Base-by-base conservation (phyloP, 2,113 vertebrate species). In the Polyodon spathula region DNA sequence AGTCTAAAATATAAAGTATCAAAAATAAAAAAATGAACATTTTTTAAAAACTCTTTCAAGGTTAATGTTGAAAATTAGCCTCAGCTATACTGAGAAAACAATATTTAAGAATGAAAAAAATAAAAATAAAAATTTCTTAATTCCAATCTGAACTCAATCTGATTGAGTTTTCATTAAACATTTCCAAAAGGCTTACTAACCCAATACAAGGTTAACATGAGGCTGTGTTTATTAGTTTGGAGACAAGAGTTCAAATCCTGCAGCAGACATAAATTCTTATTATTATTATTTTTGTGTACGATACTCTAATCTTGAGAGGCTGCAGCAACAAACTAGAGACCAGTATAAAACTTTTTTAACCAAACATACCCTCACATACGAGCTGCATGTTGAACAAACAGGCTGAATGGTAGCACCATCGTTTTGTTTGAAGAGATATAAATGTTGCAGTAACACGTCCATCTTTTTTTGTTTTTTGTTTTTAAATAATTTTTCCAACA, bases 381-480 rank as follows among this genome's bases (percentile, higher is more conserved):
- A 92, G 93, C 81, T 89, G 90, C 78, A 90, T 89, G 90, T 91
- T 84, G n/a, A n/a, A n/a, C n/a, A n/a, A n/a, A n/a, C n/a, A n/a
- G n/a, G 89, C 89, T 88, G 88, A 88, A 87, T 92, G 81, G 85
- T 94, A 95, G 94, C 93, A 95, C 93, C 93, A 92, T 92, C 87
- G 84, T 88, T 90, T 87, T 86, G 84, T 79, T 86, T 88, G 78
- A 85, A 85, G 67, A 71, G 66, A 71, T 70, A 86, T 87, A 92
- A 89, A 88, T 84, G 84, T 86, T 89, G 90, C 89, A 89, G 81
- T 91, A 93, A 92, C 91, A 92, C 92, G 90, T 85, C 89, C 87
- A 85, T 86, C 88, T 87, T 92, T 86, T 90, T 87, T 78, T 72
- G 75, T 77, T 69, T 73, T 76, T 67, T 81, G 72, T 73, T 75